phyloP scores from a whole-genome alignment of 1,140 invertebrate genomes.

The Archegozetes longisetosus region DNA sequence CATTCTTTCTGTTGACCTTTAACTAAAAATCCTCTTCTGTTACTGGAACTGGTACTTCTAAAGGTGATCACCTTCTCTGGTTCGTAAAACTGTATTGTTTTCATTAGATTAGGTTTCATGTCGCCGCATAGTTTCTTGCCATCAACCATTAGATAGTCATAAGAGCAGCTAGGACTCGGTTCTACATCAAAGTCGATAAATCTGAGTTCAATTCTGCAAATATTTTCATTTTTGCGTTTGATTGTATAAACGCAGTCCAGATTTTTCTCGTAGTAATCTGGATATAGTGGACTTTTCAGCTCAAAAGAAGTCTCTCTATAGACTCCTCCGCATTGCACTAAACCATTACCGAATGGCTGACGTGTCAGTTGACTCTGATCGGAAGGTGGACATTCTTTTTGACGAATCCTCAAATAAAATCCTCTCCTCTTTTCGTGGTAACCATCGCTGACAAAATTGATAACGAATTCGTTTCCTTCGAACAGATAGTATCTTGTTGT shows the following conservation, averaged over 20 bases:
- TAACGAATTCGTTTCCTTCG: slow-evolving; percentile 10
- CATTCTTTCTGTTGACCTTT: slow-evolving; percentile 19
- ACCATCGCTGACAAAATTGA: slow-evolving; percentile 11
- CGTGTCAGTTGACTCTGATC: background rate
- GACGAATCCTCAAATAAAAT: slow-evolving; percentile 11
- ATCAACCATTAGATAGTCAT: slow-evolving; percentile 19
- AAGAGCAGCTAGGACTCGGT: slow-evolving; percentile 12
- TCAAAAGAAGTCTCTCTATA: slow-evolving; percentile 17
- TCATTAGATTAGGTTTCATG: slow-evolving; percentile 3
- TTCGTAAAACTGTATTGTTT: slow-evolving; percentile 4
- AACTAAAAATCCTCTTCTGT: slow-evolving; percentile 17
- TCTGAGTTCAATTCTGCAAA: slow-evolving; percentile 20
- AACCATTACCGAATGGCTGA: background rate
- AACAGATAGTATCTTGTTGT: slow-evolving; percentile 8
- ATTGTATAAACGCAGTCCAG: slow-evolving; percentile 21
- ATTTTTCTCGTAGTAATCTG: slow-evolving; percentile 18
- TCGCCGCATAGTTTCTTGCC: slow-evolving; percentile 10
- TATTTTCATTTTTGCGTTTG: slow-evolving; percentile 1
- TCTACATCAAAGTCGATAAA: slow-evolving; percentile 23
- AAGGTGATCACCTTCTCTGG: slow-evolving; percentile 19
- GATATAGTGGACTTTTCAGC: slow-evolving; percentile 20
- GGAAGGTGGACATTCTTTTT: slow-evolving; percentile 14
- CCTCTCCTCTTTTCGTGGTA: background rate
- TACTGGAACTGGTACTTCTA: slow-evolving; percentile 4
- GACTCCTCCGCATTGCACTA: slow-evolving; percentile 12